Conservation (phyloP, 2,797 vertebrate species). For the Vireo griseus region DNA sequence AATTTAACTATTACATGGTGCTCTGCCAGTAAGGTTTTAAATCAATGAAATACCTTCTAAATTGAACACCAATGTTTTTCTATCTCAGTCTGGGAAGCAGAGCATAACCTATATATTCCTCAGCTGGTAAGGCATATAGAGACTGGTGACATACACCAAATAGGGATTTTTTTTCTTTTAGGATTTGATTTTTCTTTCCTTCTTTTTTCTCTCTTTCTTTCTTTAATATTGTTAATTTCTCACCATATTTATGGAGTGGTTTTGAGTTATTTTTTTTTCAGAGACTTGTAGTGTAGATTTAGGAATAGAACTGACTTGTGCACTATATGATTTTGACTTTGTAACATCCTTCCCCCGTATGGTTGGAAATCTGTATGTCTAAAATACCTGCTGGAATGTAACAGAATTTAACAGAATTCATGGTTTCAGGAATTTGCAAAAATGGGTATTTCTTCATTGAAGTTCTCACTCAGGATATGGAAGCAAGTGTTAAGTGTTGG, state of each 20-base stretch:
- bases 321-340: not conserved
- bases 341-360: not conserved
- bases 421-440: not conserved
- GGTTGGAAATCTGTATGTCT: rapidly evolving
- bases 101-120: not conserved
- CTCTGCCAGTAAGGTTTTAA: not conserved
- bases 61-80: not conserved
- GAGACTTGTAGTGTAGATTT: not conserved
- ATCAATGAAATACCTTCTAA: not conserved
- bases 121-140: not conserved
- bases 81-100: not conserved
- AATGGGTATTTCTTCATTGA: not conserved
- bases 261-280: not conserved
- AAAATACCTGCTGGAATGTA: not conserved
- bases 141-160: not conserved
- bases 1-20: not conserved
- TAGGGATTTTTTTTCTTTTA: not conserved
- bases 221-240: not conserved
- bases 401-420: not conserved
- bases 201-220: not conserved
- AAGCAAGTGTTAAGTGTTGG: not conserved
- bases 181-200: not conserved
- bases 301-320: not conserved
- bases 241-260: rapidly evolving
- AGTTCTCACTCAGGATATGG: not conserved